Conservation (phyloP, 2,113 vertebrate genomes). For the Dendrocopos noguchii region DNA sequence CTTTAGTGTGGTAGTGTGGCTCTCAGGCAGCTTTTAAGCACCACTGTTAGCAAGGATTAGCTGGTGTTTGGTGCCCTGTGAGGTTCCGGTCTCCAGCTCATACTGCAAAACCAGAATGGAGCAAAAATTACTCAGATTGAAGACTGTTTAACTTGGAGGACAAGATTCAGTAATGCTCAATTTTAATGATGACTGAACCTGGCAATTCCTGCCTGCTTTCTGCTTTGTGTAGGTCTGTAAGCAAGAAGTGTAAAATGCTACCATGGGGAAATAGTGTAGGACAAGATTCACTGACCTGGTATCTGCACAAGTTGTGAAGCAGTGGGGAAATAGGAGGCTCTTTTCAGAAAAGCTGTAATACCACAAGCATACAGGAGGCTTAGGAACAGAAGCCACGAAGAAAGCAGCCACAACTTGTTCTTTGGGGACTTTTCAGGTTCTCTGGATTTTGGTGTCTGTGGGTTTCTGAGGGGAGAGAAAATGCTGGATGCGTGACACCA, state of each 20-base stretch:
- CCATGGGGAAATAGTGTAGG: not conserved
- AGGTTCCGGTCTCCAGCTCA: not conserved
- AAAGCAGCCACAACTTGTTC: not conserved
- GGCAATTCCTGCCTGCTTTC: not conserved
- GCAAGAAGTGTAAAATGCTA: not conserved
- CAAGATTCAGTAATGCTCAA: not conserved
- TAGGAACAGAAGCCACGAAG: not conserved
- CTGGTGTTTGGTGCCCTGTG: not conserved
- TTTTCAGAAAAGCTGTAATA: not conserved
- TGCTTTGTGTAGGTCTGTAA: not conserved
- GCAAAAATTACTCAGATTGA: not conserved
- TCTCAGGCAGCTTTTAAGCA: not conserved
- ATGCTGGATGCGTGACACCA: not conserved
- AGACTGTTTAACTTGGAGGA: fast-evolving
- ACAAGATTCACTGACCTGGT: fast-evolving
- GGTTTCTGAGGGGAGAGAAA: not conserved
- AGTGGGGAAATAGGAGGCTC: not conserved
- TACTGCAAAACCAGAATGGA: not conserved
- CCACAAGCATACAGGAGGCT: not conserved
- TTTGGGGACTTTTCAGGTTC: not conserved
- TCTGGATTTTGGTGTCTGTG: not conserved
- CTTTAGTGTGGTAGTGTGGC: not conserved
- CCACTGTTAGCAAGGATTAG: not conserved
- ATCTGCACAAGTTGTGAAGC: not conserved
- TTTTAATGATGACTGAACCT: not conserved